Evolutionary conservation across 30 jellyfish, hydroid and myxozoan species (phyloP).

Genomic region (Turritopsis rubra): DNA sequence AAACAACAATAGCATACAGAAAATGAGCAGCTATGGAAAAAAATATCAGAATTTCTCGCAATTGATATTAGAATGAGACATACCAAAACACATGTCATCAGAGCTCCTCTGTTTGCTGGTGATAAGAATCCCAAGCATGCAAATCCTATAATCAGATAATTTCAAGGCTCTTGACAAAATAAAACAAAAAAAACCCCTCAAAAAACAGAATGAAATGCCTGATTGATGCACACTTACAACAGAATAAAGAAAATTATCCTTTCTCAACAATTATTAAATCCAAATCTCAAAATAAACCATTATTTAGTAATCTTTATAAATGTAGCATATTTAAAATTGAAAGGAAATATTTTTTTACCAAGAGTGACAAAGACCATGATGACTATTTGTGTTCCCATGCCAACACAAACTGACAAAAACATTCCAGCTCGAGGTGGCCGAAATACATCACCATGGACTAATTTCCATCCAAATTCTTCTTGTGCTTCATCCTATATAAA

Average conservation of each 20-base stretch:
- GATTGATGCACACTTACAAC: no score
- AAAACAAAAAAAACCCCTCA: background rate
- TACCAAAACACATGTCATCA: constrained; percentile 97
- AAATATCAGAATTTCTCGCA: background rate
- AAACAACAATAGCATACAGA: background rate
- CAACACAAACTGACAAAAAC: constrained; percentile 91
- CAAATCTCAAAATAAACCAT: no score
- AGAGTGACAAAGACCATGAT: constrained; percentile 81
- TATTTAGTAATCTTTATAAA: no score
- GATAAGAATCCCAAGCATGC: constrained; percentile 97
- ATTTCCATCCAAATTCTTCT: constrained; percentile 99
- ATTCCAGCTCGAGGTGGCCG: constrained; percentile 89
- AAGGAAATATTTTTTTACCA: constrained; percentile 32
- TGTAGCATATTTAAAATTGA: background rate
- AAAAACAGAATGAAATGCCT: background rate
- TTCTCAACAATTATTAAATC: no score
- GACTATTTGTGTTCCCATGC: constrained; percentile 95
- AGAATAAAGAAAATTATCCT: no score
- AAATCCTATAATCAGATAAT: constrained; percentile 49
- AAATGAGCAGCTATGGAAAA: background rate
- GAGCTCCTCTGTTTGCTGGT: constrained; percentile 98
- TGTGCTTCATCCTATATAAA: constrained; percentile 75
- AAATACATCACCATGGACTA: constrained; percentile 95
- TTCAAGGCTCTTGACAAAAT: background rate
- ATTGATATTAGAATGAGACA: background rate